Evolutionary conservation across 2,888 invertebrate species (phyloP).

Genomic region (Drosophila anomalipes): DNA sequence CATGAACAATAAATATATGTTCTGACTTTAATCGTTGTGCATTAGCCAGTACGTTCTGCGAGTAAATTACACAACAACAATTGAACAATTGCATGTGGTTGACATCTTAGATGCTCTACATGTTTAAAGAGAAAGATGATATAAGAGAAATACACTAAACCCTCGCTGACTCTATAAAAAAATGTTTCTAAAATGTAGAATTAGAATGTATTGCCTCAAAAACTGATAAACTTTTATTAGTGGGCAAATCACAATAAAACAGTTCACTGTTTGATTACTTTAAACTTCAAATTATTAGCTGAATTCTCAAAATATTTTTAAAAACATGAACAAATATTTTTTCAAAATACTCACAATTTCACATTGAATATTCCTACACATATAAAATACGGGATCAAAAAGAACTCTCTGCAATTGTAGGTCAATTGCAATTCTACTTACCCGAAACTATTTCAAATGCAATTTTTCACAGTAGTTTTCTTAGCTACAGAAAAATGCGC

Average conservation of each 20-base stretch:
- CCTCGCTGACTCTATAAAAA: background rate
- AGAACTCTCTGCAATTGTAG: slow-evolving; percentile 16
- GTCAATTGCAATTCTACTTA: slow-evolving; percentile 6
- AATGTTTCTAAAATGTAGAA: background rate
- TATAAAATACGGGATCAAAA: background rate
- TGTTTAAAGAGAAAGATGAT: background rate
- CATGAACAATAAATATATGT: slow-evolving; percentile 28
- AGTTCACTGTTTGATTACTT: too few relatives aligned
- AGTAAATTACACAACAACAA: slow-evolving; percentile 3
- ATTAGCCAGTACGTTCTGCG: slow-evolving; percentile 68
- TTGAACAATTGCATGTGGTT: background rate
- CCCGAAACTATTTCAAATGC: slow-evolving; percentile 1
- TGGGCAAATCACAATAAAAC: background rate
- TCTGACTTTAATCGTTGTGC: slow-evolving; percentile 67
- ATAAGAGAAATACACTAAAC: background rate
- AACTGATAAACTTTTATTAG: accelerated
- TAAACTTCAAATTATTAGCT: background rate
- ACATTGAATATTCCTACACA: background rate
- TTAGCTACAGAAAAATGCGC: slow-evolving; percentile 12
- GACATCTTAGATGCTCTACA: slow-evolving; percentile 14
- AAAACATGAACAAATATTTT: background rate
- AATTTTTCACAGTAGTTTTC: slow-evolving; percentile 24
- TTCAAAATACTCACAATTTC: background rate
- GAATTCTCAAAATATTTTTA: background rate
- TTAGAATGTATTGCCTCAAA: background rate